Base-by-base conservation (phyloP, 2,888 invertebrate genomes). In the Aporophyla lueneburgensis region DNA sequence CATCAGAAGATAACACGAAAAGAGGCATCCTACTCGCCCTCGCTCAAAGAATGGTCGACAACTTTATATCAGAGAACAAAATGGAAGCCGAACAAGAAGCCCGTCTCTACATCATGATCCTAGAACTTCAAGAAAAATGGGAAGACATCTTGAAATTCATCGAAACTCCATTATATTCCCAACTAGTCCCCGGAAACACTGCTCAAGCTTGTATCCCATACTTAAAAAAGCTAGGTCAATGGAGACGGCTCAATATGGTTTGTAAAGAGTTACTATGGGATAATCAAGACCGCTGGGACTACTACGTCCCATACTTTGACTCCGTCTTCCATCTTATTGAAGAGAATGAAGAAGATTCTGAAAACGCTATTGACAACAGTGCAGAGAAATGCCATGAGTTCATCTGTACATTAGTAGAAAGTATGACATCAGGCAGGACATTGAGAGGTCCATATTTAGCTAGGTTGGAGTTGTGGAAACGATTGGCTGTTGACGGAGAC, bases 71-170 rank as follows among this genome's bases (percentile, higher is more conserved):
- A 9, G 99, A 99, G 82, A 98, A 98, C 86, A 99, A 98, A 96
- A 97, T 99, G 90, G 99, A 99, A 92, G 98, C 99, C 0, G 99
- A 99, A 93, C 99, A 99, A 94, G 99, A 99, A 94, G 98, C 99
- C 0, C 98, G 98, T 76, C 97, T 99, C 62, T 99, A 99, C 94
- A 96, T 99, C 74, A 98, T 99, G 97, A 98, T 99, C 80, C 87
- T 97, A 33, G 95, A 99, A 89, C 95, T 98, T 24, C 98, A 98
- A 93, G 97, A 97, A 54, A 99, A 99, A 93, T 98, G 97, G 95
- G 97, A 98, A 86, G 98, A 98, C 89, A 98, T 99, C 19, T 94
- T 99, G 59, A 97, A 98, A 73, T 97, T 99, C 76, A 96, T 99
- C n/a, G 98, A 98, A 79, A 98, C 98, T 1, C 98, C 98, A 0